Evolutionary conservation across 2,797 vertebrate species (phyloP).

Genomic region (Chaetophractus vellerosus): DNA sequence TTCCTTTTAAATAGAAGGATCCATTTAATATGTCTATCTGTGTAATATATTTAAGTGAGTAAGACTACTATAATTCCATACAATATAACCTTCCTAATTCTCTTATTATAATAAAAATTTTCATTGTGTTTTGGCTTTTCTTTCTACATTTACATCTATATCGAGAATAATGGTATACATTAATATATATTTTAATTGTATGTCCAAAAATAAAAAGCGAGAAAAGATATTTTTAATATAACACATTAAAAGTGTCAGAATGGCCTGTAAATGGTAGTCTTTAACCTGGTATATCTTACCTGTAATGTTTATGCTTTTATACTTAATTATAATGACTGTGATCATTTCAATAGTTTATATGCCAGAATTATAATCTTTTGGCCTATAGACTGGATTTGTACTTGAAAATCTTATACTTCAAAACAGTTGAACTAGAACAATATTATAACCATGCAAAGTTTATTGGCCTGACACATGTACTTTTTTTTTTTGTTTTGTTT

Average conservation of each 20-base stretch:
- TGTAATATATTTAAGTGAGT: constrained; percentile 23
- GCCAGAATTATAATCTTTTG: constrained; percentile 71
- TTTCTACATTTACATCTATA: constrained; percentile 3
- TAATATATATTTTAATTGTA: constrained; percentile 56
- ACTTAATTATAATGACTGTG: constrained; percentile 67
- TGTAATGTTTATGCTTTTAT: constrained; percentile 69
- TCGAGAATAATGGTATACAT: not conserved
- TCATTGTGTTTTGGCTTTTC: constrained; percentile 30
- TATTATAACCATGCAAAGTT: not conserved
- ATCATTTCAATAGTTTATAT: constrained; percentile 68
- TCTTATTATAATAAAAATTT: constrained; percentile 36
- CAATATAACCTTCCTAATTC: constrained; percentile 30
- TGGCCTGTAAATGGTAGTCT: constrained; percentile 64
- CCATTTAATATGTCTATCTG: not conserved
- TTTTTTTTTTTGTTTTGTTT: too few species aligned
- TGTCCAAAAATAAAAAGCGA: constrained; percentile 40
- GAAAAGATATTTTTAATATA: constrained; percentile 46
- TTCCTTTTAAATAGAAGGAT: not conserved
- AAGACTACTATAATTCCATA: constrained; percentile 10
- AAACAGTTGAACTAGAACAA: constrained; percentile 61
- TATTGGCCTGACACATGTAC: not conserved
- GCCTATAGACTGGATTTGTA: constrained; percentile 18
- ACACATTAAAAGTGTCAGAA: constrained; percentile 71
- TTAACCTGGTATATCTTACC: constrained; percentile 69
- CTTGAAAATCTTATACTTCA: constrained; percentile 56